These are phyloP conservation scores for Gopherus flavomarginatus DNA, from an alignment of 2,113 vertebrate genomes.

Conservation along the genomic window DNA sequence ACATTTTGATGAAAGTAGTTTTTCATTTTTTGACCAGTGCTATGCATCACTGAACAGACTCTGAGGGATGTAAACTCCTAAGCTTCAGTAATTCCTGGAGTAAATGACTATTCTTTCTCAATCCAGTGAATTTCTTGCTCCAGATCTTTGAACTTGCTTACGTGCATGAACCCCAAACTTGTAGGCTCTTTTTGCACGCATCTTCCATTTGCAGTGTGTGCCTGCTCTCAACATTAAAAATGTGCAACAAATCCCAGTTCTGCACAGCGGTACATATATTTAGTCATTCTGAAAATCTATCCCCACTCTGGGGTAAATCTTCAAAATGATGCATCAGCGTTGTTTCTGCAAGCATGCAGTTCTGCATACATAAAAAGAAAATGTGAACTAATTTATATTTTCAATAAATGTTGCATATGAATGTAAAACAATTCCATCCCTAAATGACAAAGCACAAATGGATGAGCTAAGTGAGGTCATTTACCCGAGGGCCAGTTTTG, in stretches of 20 bases:
- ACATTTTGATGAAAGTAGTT: rapidly evolving
- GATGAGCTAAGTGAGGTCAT: not conserved
- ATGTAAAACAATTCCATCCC: rapidly evolving
- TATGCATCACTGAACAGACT: not conserved
- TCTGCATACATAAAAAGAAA: not conserved
- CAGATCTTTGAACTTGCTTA: not conserved
- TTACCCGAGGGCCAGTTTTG: too few species aligned
- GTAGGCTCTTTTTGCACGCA: too few species aligned
- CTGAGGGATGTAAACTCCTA: rapidly evolving
- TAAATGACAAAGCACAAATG: not conserved
- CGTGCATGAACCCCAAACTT: too few species aligned
- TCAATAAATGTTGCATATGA: not conserved
- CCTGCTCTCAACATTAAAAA: not conserved
- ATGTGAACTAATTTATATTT: rapidly evolving
- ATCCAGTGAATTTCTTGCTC: not conserved
- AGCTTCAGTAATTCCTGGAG: not conserved
- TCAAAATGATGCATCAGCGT: not conserved
- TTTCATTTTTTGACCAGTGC: rapidly evolving
- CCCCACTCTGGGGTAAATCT: not conserved
- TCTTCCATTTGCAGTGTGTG: not conserved
- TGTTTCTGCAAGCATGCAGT: not conserved
- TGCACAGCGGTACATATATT: too few species aligned
- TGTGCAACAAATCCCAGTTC: not conserved
- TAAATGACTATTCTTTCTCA: not conserved
- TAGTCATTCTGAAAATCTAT: not conserved